Conservation (phyloP, 2,888 invertebrate genomes). For the Meliscaeva auricollis region DNA sequence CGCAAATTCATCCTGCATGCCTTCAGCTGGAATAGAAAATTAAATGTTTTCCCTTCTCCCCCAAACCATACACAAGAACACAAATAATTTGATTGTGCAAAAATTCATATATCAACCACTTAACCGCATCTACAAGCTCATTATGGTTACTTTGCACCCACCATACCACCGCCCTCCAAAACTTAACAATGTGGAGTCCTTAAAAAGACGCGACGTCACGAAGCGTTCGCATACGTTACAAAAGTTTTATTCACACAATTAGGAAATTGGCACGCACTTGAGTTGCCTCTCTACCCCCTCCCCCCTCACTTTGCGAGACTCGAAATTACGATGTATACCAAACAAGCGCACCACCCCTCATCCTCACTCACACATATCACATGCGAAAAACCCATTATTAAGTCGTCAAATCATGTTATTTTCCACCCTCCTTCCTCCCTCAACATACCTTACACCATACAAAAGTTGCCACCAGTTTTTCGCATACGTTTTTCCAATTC, state of each 20-base stretch:
- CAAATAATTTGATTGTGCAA: slow-evolving; percentile 67
- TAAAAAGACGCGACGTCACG: slow-evolving; percentile 31
- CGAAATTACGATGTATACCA: too few relatives aligned
- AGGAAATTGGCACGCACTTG: slow-evolving; percentile 73
- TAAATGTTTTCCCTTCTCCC: neutral
- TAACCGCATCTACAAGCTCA: slow-evolving; percentile 67
- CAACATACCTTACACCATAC: neutral
- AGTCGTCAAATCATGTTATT: slow-evolving; percentile 68
- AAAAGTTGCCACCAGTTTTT: neutral
- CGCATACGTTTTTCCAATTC: slow-evolving; percentile 34
- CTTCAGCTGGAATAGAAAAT: neutral
- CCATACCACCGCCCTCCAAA: neutral
- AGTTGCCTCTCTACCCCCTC: neutral
- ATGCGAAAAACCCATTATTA: slow-evolving; percentile 70
- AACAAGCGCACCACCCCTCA: neutral
- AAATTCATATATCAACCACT: slow-evolving; percentile 73
- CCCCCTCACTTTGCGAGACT: too few relatives aligned
- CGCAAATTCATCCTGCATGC: slow-evolving; percentile 47
- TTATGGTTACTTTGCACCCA: slow-evolving; percentile 28
- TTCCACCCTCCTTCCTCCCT: slow-evolving; percentile 39
- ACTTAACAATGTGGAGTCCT: neutral
- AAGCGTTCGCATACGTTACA: slow-evolving; percentile 58
- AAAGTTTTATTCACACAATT: slow-evolving; percentile 74
- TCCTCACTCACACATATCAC: slow-evolving; percentile 40
- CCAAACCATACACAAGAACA: neutral